Evolutionary conservation across 2,113 vertebrate species (phyloP), one percentile per base, ranked within the genome.

Genomic region (Tetraodon nigroviridis): DNA sequence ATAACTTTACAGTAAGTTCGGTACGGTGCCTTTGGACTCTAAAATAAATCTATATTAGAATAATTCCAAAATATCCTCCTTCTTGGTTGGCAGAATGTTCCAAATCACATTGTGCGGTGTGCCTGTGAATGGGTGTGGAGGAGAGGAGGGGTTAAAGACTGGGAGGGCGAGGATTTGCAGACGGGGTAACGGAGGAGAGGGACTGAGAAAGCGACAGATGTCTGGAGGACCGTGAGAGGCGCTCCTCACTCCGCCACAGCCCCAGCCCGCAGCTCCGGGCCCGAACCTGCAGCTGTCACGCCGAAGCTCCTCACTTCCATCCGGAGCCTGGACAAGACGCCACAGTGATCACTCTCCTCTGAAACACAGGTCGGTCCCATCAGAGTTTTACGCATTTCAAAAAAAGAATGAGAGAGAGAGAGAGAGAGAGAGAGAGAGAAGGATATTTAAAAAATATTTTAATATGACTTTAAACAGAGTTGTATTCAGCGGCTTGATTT

Each of bases 151-250:
- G 81, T 80, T 80, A 68, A 56, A 63, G 54, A 63, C 24, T 70
- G 73, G 80, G 83, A 82, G 83, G 82, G 82, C 75, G 45, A 78
- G 75, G 82, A 77, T 78, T 37, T 80, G 84, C 75, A 83, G 76
- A 61, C 40, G 14, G 76, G 64, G 83, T 56, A 46, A n/a, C 44
- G 6, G 44, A 16, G n/a, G 44, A 83, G 84, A 74, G 75, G 77
- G 73, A 75, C 61, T 80, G 84, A 73, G 84, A 78, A 85, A 85
- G 70, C 84, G 88, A 90, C 88, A 88, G 85, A 90, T 90, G 90
- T 89, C 88, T 78, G 75, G 73, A 84, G 62, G 73, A 80, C 75
- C 62, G 83, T 66, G 76, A 84, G 81, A 71, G 75, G 72, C 46
- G 18, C 46, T 48, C 46, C 72, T 79, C 77, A 54, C 55, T 76